Evolutionary conservation across 2,888 invertebrate genomes (phyloP), one percentile per base, ranked within the genome.

Genomic region (Junonia oenone): DNA sequence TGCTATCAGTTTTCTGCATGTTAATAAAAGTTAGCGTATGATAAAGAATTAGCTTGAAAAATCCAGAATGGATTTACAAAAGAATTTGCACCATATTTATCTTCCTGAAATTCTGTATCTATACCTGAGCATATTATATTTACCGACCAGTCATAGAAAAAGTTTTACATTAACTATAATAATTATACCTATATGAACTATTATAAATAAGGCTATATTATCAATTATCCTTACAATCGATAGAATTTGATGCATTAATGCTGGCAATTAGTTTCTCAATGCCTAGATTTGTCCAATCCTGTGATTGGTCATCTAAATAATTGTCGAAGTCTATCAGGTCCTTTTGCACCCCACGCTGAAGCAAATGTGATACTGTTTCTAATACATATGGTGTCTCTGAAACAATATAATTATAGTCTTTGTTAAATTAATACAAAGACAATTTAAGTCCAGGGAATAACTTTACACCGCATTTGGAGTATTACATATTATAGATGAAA

Each of bases 271-370:
- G 67, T 58, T 83, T 85, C 61, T 81, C 79, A 35, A 90, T 86
- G 55, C 92, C 88, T 4, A 84, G 75, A 84, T 99, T 99, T 68
- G 93, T 94, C 97, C 98, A 99, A 80, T 99, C 98, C 60, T 94
- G 91, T 15, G 93, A 91, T 33, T 97, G 92, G 78, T 99, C 95
- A 81, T 99, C 99, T 62, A 99, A 91, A 83, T 99, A 98, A 86
- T 98, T 98, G 88, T 99, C 99, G 78, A 99, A 99, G 84, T 99
- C 99, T 9, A 96, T 90, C n/a, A 99, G 85, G 67, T 94, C 93
- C 57, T 94, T 93, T 78, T 95, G 95, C 0, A 94, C 92, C 45
- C 94, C 93, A 27, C 92, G 89, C 69, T 95, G 94, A 37, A 98
- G 81, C 45, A 98, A 86, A 27, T 93, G 88, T 0, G 95, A 93